Evolutionary conservation across 2,113 vertebrate genomes (phyloP), one percentile per base, ranked within the genome.

Genomic region (Psephotus haematonotus): DNA sequence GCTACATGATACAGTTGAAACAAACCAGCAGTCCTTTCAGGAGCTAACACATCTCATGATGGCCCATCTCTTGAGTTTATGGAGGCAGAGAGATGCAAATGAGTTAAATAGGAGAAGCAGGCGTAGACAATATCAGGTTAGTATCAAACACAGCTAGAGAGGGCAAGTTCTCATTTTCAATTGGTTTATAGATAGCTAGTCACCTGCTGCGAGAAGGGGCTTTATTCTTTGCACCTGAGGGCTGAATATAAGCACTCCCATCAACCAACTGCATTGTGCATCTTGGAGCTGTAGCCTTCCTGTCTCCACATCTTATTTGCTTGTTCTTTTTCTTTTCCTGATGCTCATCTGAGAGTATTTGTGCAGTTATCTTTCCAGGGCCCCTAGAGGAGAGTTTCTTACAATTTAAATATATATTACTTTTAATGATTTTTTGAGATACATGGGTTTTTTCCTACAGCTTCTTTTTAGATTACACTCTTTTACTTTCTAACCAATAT

Each of bases 341-440:
- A 55, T 84, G 74, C 2, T 74, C n/a, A 93, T 81, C 75, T 84
- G 35, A 82, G 31, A 37, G 6, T 64, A 82, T 89, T 93, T 69
- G 22, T 62, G 28, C 11, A 50, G 93, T 92, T 94, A 29, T 69
- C 47, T 93, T 96, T 80, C 47, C 18, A 67, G 37, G 7, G 24
- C 29, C 31, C 47, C 50, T 17, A 59, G 29, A 91, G 69, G 13
- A 93, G 28, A 70, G 4, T 64, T 93, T 78, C 57, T 44, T 88
- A 68, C n/a, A 47, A 95, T 94, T 95, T 94, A 74, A 82, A 89
- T 86, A 79, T 53, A 78, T 72, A 93, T 83, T 93, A 44, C n/a
- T 89, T 93, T 70, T 74, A 92, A 71, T 82, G 49, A 74, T 57
- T 86, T 83, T 79, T 77, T n/a, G 53, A 88, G 41, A 68, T 67